Base-by-base conservation (phyloP, 2,113 vertebrate genomes). In the Pangasianodon gigas region DNA sequence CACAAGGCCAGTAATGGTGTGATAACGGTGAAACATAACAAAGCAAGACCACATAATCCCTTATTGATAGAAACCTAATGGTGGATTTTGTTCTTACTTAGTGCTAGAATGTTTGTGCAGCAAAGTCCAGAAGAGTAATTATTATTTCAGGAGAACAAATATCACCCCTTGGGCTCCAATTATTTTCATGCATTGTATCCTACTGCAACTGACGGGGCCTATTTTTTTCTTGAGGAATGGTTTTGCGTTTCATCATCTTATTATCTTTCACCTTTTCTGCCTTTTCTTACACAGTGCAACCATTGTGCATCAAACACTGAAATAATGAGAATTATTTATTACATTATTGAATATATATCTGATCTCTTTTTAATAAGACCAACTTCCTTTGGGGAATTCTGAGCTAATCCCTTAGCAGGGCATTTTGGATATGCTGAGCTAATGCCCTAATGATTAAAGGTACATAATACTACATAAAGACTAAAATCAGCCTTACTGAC, bases 91-190 rank as follows among this genome's bases (percentile, higher is more conserved):
- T 84, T 90, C 90, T 94, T 92, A 93, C 91, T 94, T 93, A 93
- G 93, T 92, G 93, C 88, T 90, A 91, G 92, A 92, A 91, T 92
- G 90, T 95, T 94, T 92, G 93, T 94, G 93, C 93, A 94, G 93
- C 92, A 89, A 95, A 95, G 92, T 94, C 95, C 93, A 95, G 93
- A 94, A 94, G 95, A 95, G 94, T 96, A 95, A 95, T 95, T 94
- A 95, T 95, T 95, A 95, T 96, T 96, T 95, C 95, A 96, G 94
- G 94, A 95, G 95, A 96, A 96, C 95, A 96, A 96, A 96, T 96
- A 95, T 95, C 94, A 96, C 96, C 95, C 96, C 96, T 95, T 96
- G 96, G 96, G 96, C 95, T 95, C 95, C 95, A 96, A 96, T 96
- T 96, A 96, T 96, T 96, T 96, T 95, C 95, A 96, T 95, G 95